A percentile compares a stretch with the other conserved stretches of the same genome.
Conservation (phyloP, 2,888 invertebrate genomes). For the Drosophila phalerata region DNA sequence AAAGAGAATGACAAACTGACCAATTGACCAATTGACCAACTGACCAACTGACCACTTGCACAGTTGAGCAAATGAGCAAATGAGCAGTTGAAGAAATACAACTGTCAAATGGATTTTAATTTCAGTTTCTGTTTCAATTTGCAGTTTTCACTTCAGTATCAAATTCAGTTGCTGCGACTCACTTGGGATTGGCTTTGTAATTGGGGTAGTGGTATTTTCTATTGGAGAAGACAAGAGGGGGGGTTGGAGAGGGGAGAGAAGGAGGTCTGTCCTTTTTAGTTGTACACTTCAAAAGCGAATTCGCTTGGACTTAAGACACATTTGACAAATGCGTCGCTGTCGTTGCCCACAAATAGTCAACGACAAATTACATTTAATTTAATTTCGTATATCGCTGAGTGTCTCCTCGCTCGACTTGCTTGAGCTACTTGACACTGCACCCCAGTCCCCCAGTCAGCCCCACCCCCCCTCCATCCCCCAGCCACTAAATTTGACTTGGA, state of each 20-base stretch:
- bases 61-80: slow-evolving; percentile 31
- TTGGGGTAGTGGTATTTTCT: not conserved
- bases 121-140: slow-evolving; percentile 27
- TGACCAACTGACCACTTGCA: slow-evolving; percentile 18
- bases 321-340: slow-evolving; percentile 57
- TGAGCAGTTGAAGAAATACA: slow-evolving; percentile 24
- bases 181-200: not conserved
- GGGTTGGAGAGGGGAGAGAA: too few species aligned
- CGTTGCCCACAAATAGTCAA: slow-evolving; percentile 64
- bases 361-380: slow-evolving; percentile 80
- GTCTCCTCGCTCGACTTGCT: slow-evolving; percentile 6
- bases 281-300: slow-evolving; percentile 45
- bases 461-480: not conserved
- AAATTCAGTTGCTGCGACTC: slow-evolving; percentile 10
- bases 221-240: not conserved
- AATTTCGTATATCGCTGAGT: slow-evolving; percentile 55
- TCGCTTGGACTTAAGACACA: slow-evolving; percentile 30
- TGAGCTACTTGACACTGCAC: slow-evolving; percentile 52
- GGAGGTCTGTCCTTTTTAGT: not conserved
- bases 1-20: slow-evolving; percentile 31
- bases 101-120: slow-evolving; percentile 24
- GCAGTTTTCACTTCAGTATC: slow-evolving; percentile 26
- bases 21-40: slow-evolving; percentile 28
- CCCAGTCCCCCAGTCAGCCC: not conserved
- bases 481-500: not conserved